Evolutionary conservation across 2,888 invertebrate genomes (phyloP).

Genomic region (Heliconius sara): DNA sequence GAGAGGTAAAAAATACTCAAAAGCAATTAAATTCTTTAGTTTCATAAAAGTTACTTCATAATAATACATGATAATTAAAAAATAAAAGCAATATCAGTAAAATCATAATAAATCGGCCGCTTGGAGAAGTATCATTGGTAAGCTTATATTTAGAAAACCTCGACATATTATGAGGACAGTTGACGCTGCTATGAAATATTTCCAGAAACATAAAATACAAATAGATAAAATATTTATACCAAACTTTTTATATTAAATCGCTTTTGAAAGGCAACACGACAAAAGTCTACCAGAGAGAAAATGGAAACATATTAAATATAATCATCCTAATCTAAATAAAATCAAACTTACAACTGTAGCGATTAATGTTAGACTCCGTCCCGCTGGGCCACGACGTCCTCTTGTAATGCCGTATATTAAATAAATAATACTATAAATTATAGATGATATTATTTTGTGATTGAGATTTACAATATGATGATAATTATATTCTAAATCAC

Average conservation of each 20-base stretch:
- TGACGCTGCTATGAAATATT: slow-evolving; percentile 52
- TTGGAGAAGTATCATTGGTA: slow-evolving; percentile 39
- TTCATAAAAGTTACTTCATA: not conserved
- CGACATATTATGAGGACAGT: slow-evolving; percentile 64
- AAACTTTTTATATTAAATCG: not conserved
- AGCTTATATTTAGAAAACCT: slow-evolving; percentile 67
- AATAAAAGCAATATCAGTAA: slow-evolving; percentile 30
- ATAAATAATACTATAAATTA: too few relatives aligned
- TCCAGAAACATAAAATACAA: slow-evolving; percentile 33
- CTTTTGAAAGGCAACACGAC: too few relatives aligned
- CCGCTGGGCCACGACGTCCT: too few relatives aligned
- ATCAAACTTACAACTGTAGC: too few relatives aligned
- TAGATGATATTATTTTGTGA: not conserved
- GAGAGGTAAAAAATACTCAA: too few relatives aligned
- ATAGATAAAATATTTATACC: not conserved
- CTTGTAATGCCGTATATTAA: not conserved
- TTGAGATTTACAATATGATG: not conserved
- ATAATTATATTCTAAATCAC: not conserved
- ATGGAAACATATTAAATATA: too few relatives aligned
- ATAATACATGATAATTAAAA: slow-evolving; percentile 3
- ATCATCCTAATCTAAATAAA: too few relatives aligned
- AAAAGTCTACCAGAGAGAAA: too few relatives aligned
- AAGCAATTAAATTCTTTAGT: not conserved
- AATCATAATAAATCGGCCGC: slow-evolving; percentile 46
- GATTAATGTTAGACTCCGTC: too few relatives aligned